These are phyloP conservation scores for Lasius platythorax DNA, from an alignment of 2,888 invertebrate genomes.

Conservation along the genomic window DNA sequence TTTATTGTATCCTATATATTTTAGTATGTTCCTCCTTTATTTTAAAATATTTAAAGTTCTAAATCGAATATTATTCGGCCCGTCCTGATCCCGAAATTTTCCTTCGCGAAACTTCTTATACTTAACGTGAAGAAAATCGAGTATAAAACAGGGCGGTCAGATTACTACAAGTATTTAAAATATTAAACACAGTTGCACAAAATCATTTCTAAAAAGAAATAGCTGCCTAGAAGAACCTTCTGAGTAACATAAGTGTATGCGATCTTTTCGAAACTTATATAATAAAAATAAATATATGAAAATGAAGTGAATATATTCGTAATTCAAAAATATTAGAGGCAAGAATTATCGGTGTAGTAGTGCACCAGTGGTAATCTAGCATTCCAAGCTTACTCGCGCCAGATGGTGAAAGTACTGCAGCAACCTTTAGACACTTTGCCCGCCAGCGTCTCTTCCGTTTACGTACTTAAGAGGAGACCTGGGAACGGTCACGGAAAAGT, in stretches of 20 bases:
- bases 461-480: constrained; percentile 47
- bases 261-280: too few species aligned
- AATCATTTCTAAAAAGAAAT: too few species aligned
- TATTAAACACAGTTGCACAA: background rate
- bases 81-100: background rate
- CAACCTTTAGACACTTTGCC: constrained; percentile 41
- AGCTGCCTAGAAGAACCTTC: too few species aligned
- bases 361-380: constrained; percentile 22
- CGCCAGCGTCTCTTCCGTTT: constrained; percentile 49
- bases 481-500: constrained; percentile 42
- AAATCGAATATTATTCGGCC: background rate
- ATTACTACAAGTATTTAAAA: background rate
- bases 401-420: constrained; percentile 59
- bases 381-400: constrained; percentile 38
- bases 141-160: too few species aligned
- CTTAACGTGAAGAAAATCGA: background rate
- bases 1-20: constrained; percentile 40
- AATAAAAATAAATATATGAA: background rate
- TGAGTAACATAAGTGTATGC: too few species aligned
- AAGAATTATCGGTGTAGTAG: constrained; percentile 14
- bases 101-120: background rate
- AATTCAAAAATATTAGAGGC: background rate
- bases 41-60: background rate
- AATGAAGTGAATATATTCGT: background rate
- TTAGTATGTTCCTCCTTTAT: constrained; percentile 19